A percentile compares a stretch with the other conserved stretches of the same genome.
Evolutionary conservation across 2,888 invertebrate genomes (phyloP).

Genomic region (Oligia fasciuncula): DNA sequence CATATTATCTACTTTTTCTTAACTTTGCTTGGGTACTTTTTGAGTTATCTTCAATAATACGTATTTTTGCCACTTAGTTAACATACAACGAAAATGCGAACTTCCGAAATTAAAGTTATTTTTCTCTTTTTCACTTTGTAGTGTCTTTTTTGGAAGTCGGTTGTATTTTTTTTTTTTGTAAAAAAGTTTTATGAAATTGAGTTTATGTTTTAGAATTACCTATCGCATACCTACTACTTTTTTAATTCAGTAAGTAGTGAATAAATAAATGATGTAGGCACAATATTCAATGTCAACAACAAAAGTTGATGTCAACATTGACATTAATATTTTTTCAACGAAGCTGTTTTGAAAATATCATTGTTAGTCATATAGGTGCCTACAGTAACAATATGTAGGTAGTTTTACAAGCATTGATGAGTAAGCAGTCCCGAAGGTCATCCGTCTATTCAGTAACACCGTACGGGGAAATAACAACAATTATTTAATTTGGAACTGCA

Average conservation of each 20-base stretch:
- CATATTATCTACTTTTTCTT: too few species aligned
- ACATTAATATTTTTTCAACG: conserved; percentile 11
- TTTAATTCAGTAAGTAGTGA: neutral
- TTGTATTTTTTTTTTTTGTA: too few species aligned
- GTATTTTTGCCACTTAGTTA: too few species aligned
- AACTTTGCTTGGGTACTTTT: too few species aligned
- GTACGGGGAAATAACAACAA: conserved; percentile 26
- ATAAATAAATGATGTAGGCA: neutral
- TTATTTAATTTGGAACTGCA: conserved; percentile 34
- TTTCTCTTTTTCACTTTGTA: too few species aligned
- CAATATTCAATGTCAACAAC: conserved; percentile 23
- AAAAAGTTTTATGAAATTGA: too few species aligned
- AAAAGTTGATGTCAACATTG: conserved; percentile 16
- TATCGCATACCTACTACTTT: too few species aligned
- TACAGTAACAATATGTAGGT: conserved; percentile 35
- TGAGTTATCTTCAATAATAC: too few species aligned
- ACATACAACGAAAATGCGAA: too few species aligned
- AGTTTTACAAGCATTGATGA: conserved; percentile 45
- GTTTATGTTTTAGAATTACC: too few species aligned
- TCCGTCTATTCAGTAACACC: conserved; percentile 2
- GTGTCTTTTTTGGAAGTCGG: too few species aligned
- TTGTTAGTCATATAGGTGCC: conserved; percentile 38
- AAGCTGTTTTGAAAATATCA: conserved; percentile 6
- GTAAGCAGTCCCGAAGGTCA: conserved; percentile 42
- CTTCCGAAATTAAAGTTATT: too few species aligned